phyloP scores from a whole-genome alignment of 2,797 vertebrate genomes.

The Xiphophorus birchmanni region DNA sequence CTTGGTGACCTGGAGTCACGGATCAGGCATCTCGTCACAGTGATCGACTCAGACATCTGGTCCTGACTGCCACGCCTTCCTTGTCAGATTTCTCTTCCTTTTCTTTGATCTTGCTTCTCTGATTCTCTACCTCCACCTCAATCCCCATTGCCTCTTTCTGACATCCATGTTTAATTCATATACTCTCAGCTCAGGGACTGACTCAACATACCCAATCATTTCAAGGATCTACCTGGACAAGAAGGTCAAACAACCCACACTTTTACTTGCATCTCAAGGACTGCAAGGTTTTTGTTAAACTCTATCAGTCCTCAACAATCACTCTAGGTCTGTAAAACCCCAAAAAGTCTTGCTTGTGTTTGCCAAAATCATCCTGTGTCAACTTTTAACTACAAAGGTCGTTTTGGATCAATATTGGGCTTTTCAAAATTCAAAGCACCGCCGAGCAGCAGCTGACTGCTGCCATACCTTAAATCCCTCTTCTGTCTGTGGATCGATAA shows the following conservation, averaged over 20 bases:
- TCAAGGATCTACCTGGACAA: slow-evolving; percentile 42
- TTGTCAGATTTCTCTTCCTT: background rate
- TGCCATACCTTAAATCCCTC: slow-evolving; percentile 18
- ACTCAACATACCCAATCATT: slow-evolving; percentile 23
- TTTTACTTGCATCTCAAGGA: slow-evolving; percentile 47
- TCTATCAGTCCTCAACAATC: background rate
- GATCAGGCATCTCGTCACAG: slow-evolving; percentile 24
- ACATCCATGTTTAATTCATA: slow-evolving; percentile 62
- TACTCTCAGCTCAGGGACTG: slow-evolving; percentile 24
- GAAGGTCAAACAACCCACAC: slow-evolving; percentile 55
- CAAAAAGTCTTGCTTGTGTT: background rate
- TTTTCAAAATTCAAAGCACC: slow-evolving; percentile 49
- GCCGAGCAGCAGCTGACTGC: background rate
- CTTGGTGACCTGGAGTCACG: slow-evolving; percentile 25
- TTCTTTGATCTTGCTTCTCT: background rate
- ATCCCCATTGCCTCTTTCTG: background rate
- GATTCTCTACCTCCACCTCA: slow-evolving; percentile 1
- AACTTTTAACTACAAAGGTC: slow-evolving; percentile 15
- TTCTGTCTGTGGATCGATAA: slow-evolving; percentile 9
- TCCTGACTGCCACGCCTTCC: slow-evolving; percentile 9
- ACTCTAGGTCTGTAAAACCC: background rate
- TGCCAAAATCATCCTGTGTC: background rate
- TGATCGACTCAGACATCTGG: slow-evolving; percentile 44
- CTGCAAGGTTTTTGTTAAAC: background rate
- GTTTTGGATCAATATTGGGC: slow-evolving; percentile 52